A percentile compares a stretch with the other conserved stretches of the same genome.
Conservation (phyloP, 2,888 invertebrate species). For the Philereme transversata region DNA sequence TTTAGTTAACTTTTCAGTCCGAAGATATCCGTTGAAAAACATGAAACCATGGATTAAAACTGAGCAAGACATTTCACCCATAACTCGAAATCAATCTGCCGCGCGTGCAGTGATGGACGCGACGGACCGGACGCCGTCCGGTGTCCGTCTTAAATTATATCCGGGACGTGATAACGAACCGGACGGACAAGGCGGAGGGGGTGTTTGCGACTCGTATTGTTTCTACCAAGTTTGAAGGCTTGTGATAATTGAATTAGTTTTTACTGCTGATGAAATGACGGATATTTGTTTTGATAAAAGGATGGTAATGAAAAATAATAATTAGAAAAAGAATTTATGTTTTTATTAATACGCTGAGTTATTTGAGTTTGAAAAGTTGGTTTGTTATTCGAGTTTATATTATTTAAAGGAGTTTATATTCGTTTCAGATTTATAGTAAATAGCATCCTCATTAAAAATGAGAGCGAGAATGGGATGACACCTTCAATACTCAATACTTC, state of each 20-base stretch:
- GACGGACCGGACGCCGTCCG: slow-evolving; percentile 40
- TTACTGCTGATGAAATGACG: slow-evolving; percentile 27
- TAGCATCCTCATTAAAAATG: too few species aligned
- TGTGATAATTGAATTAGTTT: slow-evolving; percentile 29
- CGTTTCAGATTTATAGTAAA: too few species aligned
- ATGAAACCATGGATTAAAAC: background rate
- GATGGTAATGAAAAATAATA: background rate
- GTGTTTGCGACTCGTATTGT: slow-evolving; percentile 46
- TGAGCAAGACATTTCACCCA: background rate
- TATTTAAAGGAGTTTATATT: too few species aligned
- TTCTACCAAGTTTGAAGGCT: slow-evolving; percentile 42
- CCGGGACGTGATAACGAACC: slow-evolving; percentile 77
- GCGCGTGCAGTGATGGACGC: slow-evolving; percentile 47
- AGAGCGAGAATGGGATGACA: too few species aligned
- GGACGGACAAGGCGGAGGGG: slow-evolving; percentile 42
- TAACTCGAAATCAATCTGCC: slow-evolving; percentile 43
- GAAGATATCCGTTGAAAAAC: too few species aligned
- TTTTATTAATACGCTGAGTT: too few species aligned
- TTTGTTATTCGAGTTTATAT: too few species aligned
- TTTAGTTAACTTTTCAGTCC: too few species aligned
- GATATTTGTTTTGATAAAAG: slow-evolving; percentile 10
- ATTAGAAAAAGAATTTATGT: too few species aligned
- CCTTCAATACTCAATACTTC: too few species aligned
- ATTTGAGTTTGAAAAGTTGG: too few species aligned
- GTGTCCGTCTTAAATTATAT: slow-evolving; percentile 77